Conservation (phyloP, 2,797 vertebrate species). For the Sebastes wilsoni region DNA sequence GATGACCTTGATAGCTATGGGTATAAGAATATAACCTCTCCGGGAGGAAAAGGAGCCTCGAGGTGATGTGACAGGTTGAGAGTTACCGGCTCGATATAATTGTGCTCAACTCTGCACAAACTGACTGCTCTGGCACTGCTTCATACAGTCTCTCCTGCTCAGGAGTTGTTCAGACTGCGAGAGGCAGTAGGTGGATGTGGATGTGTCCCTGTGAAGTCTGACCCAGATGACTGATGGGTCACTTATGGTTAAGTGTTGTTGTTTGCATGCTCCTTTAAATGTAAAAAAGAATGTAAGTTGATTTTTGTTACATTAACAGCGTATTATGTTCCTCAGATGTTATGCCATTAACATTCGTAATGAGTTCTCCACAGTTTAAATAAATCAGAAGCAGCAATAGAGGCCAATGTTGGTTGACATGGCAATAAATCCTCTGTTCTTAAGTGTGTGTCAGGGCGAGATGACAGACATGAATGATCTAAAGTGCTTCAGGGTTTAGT, state of each 20-base stretch:
- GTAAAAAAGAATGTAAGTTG: neutral
- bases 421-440: slow-evolving; percentile 14
- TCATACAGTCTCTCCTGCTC: slow-evolving; percentile 16
- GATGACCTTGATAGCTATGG: slow-evolving; percentile 10
- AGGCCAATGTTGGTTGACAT: slow-evolving; percentile 3
- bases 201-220: slow-evolving; percentile 10
- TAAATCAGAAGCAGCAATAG: neutral
- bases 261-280: neutral
- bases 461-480: slow-evolving; percentile 20
- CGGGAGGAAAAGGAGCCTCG: slow-evolving; percentile 5
- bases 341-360: neutral
- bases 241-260: neutral
- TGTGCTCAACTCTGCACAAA: slow-evolving; percentile 46
- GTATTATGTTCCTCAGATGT: neutral
- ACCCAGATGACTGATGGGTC: slow-evolving; percentile 12
- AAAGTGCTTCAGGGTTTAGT: slow-evolving; percentile 6
- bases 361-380: neutral
- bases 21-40: slow-evolving; percentile 24
- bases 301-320: neutral
- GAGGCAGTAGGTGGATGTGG: slow-evolving; percentile 23
- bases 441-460: slow-evolving; percentile 9
- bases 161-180: slow-evolving; percentile 25
- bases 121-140: slow-evolving; percentile 50
- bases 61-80: slow-evolving; percentile 46
- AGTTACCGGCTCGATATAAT: slow-evolving; percentile 29